phyloP scores from a whole-genome alignment of 1,140 invertebrate genomes.

The Chelonus insularis region DNA sequence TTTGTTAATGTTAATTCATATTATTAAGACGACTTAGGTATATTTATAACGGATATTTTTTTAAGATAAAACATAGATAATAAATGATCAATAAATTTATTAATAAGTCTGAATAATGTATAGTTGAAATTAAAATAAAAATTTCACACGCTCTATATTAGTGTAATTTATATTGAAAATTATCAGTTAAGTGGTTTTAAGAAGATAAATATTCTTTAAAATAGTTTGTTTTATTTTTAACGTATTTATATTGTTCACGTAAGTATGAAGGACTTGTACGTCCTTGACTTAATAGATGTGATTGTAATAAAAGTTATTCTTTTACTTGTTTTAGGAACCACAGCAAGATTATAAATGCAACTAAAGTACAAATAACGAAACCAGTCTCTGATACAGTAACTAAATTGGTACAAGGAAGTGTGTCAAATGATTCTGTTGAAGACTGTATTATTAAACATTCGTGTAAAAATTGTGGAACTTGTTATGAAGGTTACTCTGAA shows the following conservation, averaged over 20 bases:
- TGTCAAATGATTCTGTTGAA: no score
- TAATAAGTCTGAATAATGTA: slow-evolving; percentile 15
- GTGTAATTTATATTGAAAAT: no score
- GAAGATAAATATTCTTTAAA: no score
- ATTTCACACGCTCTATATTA: slow-evolving; percentile 2
- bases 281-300: no score
- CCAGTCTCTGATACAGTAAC: background rate
- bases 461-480: background rate
- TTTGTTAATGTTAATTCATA: no score
- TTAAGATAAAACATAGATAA: slow-evolving; percentile 8
- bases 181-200: no score
- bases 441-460: background rate
- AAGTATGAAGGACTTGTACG: slow-evolving; percentile 4
- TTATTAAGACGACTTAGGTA: background rate
- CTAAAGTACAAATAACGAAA: slow-evolving; percentile 41
- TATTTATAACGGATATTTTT: slow-evolving; percentile 20
- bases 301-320: background rate
- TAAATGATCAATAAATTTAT: no score
- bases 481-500: background rate
- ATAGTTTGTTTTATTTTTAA: no score
- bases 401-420: background rate
- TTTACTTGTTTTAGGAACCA: background rate
- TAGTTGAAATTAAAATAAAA: slow-evolving; percentile 7
- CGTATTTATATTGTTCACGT: no score
- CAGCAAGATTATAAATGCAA: slow-evolving; percentile 30